Evolutionary conservation across 2,113 vertebrate genomes (phyloP).

Genomic region (Crotalus helleri): DNA sequence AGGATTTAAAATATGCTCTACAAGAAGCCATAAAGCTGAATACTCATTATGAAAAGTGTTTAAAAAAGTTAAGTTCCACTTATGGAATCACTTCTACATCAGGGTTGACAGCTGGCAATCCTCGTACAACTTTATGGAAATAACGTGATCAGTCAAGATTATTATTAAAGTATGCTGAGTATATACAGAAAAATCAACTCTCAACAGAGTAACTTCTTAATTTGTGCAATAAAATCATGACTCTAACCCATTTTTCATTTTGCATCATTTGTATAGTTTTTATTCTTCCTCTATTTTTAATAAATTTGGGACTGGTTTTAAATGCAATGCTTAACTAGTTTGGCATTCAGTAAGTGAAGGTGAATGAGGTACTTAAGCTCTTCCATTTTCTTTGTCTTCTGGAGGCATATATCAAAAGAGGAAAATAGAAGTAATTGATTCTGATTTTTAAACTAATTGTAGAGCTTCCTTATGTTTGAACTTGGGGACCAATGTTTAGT

Average conservation of each 20-base stretch:
- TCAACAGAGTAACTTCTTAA: background rate
- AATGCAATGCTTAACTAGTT: background rate
- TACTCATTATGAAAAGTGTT: constrained; percentile 63
- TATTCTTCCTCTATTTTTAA: constrained; percentile 23
- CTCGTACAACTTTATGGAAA: constrained; percentile 8
- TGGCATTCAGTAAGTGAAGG: background rate
- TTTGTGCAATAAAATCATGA: constrained; percentile 19
- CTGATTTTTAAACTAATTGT: background rate
- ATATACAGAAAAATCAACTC: background rate
- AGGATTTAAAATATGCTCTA: constrained; percentile 66
- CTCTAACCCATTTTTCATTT: background rate
- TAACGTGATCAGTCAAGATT: background rate
- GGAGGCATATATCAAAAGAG: background rate
- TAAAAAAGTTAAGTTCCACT: constrained; percentile 57
- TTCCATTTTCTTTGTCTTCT: background rate
- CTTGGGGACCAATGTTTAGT: background rate
- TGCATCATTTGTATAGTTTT: constrained; percentile 11
- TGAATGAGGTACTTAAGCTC: background rate
- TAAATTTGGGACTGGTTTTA: constrained; percentile 34
- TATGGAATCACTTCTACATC: constrained; percentile 53
- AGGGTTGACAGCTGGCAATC: constrained; percentile 17
- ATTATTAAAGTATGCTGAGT: background rate
- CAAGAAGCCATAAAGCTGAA: constrained; percentile 63
- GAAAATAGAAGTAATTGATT: background rate
- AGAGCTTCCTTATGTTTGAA: background rate